Evolutionary conservation across 2,797 vertebrate species (phyloP).

Genomic region (Bucorvus abyssinicus): DNA sequence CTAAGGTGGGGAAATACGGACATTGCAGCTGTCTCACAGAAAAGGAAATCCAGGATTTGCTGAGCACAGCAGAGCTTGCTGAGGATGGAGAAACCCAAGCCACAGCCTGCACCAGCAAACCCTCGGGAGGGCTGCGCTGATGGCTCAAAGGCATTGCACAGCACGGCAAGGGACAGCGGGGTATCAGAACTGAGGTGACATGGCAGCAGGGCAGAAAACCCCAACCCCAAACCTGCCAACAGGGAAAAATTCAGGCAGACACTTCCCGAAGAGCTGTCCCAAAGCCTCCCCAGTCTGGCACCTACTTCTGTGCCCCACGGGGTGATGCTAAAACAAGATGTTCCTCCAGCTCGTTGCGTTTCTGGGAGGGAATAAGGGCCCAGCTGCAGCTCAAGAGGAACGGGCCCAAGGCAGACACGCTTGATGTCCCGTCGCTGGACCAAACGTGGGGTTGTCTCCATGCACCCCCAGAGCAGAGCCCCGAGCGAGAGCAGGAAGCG

Average conservation of each 20-base stretch:
- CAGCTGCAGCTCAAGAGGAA: neutral
- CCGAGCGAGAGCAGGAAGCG: neutral
- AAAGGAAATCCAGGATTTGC: neutral
- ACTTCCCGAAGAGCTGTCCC: neutral
- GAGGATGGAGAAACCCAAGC: neutral
- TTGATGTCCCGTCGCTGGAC: neutral
- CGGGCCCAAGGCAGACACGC: neutral
- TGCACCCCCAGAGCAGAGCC: fast-evolving
- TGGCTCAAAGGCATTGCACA: neutral
- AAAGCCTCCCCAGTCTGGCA: neutral
- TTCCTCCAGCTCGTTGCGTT: neutral
- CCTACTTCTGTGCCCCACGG: fast-evolving
- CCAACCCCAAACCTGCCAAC: neutral
- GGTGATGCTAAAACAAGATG: neutral
- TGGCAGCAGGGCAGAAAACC: neutral
- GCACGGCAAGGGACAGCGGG: neutral
- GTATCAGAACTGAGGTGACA: neutral
- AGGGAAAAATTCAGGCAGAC: neutral
- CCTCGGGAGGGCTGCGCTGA: neutral
- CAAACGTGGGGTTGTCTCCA: fast-evolving
- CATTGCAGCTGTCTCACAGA: neutral
- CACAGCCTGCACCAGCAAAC: neutral
- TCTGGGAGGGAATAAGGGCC: neutral
- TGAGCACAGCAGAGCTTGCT: neutral
- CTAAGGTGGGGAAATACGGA: neutral